A percentile compares a stretch with the other conserved stretches of the same genome.
Conservation (phyloP, 2,113 vertebrate species). For the Recurvirostra avosetta region DNA sequence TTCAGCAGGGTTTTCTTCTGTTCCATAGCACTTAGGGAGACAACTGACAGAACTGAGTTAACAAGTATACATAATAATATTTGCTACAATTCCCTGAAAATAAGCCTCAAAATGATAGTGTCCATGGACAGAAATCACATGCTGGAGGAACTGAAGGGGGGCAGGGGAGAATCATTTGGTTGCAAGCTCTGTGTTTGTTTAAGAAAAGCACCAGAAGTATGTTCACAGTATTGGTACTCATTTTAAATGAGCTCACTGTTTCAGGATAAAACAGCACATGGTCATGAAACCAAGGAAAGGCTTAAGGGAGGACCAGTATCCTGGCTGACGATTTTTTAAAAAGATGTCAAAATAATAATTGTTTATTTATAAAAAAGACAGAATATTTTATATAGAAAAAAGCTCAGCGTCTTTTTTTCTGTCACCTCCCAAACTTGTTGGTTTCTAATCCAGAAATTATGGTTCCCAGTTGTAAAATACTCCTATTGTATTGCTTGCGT, state of each 20-base stretch:
- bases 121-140: neutral
- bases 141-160: neutral
- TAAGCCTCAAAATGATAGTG: neutral
- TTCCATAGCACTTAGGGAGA: neutral
- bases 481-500: constrained; percentile 68
- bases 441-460: constrained; percentile 73
- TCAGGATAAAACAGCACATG: constrained; percentile 33
- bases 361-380: neutral
- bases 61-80: neutral
- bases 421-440: constrained; percentile 1
- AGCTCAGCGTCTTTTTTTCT: neutral
- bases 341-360: neutral
- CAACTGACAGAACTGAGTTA: neutral
- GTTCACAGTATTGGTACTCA: constrained; percentile 44
- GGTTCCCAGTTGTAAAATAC: constrained; percentile 50
- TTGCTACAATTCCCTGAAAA: constrained; percentile 2
- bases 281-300: constrained; percentile 31
- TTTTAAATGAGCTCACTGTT: constrained; percentile 30
- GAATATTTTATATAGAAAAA: constrained; percentile 16
- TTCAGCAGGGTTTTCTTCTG: neutral
- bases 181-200: constrained; percentile 29
- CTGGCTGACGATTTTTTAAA: constrained; percentile 17
- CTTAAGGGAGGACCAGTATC: constrained; percentile 29
- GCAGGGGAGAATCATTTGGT: neutral
- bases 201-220: constrained; percentile 60